Conservation (phyloP, 2,113 vertebrate species). For the Chinchilla lanigera region DNA sequence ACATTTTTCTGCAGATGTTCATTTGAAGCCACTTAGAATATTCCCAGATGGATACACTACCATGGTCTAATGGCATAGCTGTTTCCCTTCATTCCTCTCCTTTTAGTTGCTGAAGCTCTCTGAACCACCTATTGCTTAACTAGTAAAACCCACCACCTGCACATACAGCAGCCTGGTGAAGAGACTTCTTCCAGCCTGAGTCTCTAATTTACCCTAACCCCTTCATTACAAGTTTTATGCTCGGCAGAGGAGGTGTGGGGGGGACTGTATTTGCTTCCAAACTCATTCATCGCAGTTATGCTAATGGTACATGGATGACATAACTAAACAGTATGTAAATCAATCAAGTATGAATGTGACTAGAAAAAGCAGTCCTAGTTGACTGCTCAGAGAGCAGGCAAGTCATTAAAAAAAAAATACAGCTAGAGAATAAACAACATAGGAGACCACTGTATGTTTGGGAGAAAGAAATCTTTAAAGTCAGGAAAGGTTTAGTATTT, state of each 20-base stretch:
- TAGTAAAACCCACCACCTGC: background rate
- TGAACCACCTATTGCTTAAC: background rate
- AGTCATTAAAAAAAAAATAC: constrained; percentile 35
- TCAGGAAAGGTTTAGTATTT: background rate
- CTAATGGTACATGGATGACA: background rate
- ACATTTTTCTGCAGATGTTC: background rate
- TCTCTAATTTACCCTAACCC: background rate
- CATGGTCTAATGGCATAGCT: background rate
- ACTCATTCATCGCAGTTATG: background rate
- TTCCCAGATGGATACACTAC: background rate
- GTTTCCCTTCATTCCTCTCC: background rate
- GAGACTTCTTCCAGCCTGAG: background rate
- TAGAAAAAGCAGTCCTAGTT: background rate
- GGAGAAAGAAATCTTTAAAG: constrained; percentile 21
- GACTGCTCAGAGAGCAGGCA: background rate
- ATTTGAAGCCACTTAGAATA: background rate
- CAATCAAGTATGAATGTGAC: background rate
- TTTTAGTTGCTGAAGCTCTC: background rate
- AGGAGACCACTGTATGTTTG: background rate
- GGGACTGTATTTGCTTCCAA: background rate
- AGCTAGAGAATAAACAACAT: background rate
- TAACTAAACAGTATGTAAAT: background rate
- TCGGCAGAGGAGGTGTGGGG: no score
- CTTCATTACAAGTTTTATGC: background rate
- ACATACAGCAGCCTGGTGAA: background rate